These are phyloP conservation scores for Quadroppia sp. DNA, from an alignment of 2,888 invertebrate species.

Conservation along the genomic window DNA sequence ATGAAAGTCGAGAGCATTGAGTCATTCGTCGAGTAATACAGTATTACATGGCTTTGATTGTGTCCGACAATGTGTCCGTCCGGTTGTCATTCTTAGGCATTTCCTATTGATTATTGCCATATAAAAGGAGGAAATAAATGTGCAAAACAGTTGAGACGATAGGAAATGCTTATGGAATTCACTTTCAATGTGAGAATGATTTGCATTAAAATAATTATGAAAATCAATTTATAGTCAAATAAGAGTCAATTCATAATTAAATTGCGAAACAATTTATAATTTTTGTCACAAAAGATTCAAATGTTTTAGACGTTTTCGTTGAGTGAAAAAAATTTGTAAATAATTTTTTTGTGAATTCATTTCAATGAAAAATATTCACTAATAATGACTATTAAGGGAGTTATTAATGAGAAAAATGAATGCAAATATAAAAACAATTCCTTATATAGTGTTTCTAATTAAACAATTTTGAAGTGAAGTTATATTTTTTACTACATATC, in stretches of 20 bases:
- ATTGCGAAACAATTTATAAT: neutral
- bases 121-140: neutral
- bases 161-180: neutral
- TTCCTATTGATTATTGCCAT: constrained; percentile 10
- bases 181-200: neutral
- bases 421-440: neutral
- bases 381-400: constrained; percentile 29
- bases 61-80: neutral
- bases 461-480: neutral
- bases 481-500: constrained; percentile 10
- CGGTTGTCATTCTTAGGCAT: neutral
- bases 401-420: constrained; percentile 25
- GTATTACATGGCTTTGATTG: constrained; percentile 29
- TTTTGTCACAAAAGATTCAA: neutral
- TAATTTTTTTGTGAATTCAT: constrained; percentile 3
- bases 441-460: constrained; percentile 30
- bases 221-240: neutral
- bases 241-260: neutral
- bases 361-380: constrained; percentile 11
- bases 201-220: neutral
- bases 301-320: neutral
- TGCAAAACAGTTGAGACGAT: neutral
- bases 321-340: neutral
- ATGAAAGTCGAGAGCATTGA: neutral
- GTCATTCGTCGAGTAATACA: constrained; percentile 13